Evolutionary conservation across 2,113 vertebrate species (phyloP).

Genomic region (Scopus umbretta): DNA sequence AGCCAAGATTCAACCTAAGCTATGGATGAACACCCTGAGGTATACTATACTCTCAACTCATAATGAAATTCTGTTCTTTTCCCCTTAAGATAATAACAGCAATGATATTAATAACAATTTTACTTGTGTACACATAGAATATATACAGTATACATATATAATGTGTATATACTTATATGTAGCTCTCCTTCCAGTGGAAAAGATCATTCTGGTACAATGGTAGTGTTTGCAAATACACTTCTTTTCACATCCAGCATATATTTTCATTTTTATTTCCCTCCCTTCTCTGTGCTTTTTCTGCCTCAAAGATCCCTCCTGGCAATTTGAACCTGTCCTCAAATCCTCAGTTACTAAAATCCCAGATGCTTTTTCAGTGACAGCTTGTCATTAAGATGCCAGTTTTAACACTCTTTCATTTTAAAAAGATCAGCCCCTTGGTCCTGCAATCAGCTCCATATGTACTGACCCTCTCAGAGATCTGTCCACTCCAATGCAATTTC

Average conservation of each 20-base stretch:
- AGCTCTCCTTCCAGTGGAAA: background rate
- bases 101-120: background rate
- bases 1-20: background rate
- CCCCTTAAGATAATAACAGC: background rate
- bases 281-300: slow-evolving; percentile 12
- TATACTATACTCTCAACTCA: background rate
- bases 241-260: background rate
- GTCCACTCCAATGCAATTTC: background rate
- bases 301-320: slow-evolving; percentile 30
- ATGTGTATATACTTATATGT: background rate
- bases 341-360: slow-evolving; percentile 45
- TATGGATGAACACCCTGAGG: background rate
- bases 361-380: slow-evolving; percentile 42
- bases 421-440: slow-evolving; percentile 25
- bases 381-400: slow-evolving; percentile 47
- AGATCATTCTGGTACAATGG: background rate
- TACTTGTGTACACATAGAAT: background rate
- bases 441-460: slow-evolving; percentile 1
- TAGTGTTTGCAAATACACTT: background rate
- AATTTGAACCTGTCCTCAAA: slow-evolving; percentile 49
- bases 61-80: background rate
- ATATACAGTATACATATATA: background rate
- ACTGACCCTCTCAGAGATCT: slow-evolving; percentile 35
- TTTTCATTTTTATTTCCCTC: slow-evolving; percentile 3
- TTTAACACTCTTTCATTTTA: slow-evolving; percentile 45